Evolutionary conservation across 2,113 vertebrate species (phyloP), one percentile per base, ranked within the genome.

Genomic region (Eurystomus gularis): DNA sequence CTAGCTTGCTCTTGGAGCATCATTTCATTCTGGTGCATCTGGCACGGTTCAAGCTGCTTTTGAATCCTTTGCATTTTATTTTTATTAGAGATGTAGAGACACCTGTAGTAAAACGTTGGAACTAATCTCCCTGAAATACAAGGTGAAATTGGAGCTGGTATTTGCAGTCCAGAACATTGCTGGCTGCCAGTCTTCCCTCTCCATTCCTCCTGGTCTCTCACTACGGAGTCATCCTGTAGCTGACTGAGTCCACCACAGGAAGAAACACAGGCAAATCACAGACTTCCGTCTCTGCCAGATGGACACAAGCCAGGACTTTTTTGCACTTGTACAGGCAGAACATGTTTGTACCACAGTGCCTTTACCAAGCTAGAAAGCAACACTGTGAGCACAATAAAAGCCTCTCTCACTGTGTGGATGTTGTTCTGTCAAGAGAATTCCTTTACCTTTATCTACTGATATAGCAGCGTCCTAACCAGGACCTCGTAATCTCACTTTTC

Each of bases 251-350:
- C 92, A 69, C 58, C 62, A 44, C 33, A 60, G 90, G 91, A 93
- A 85, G 93, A 83, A 85, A 91, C 44, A 72, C 31, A 13, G 39
- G 86, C 85, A 92, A 82, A 93, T 86, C 69, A 68, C 85, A 93
- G 72, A 84, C 72, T 88, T 91, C 84, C 78, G 88, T 88, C 3
- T 0, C 78, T 91, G 52, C 85, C 92, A 88, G 72, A 52, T 88
- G 94, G 88, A 83, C 68, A 83, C 35, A 60, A 94, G 86, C 85
- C 96, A 96, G 85, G 35, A 48, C 49, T 68, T 64, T 78, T 93
- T 92, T 83, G 76, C 79, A 83, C 79, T 96, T 95, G 82, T 93
- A 61, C 79, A 94, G 70, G 26, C 81, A 87, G 84, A 57, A 84
- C 69, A 37, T 55, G 60, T 73, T 96, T 77, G 58, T 81, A 81